Conservation (phyloP, 30 jellyfish, hydroid and myxozoan species). For the Rhopilema esculentum region DNA sequence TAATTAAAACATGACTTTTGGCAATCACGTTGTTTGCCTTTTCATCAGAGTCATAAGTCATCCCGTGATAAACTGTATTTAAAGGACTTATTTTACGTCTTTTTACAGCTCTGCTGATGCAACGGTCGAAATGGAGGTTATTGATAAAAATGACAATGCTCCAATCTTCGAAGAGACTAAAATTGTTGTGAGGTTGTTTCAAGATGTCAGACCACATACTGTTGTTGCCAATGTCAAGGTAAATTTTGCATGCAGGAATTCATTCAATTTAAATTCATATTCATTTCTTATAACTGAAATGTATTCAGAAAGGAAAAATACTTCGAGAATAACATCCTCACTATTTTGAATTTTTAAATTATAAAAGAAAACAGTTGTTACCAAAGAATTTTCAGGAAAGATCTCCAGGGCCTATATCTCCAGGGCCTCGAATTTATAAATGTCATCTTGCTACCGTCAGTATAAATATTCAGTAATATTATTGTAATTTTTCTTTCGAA, state of each 20-base stretch:
- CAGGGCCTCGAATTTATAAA: too few relatives aligned
- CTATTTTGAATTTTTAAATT: too few relatives aligned
- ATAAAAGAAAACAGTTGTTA: too few relatives aligned
- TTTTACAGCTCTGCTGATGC: conserved; percentile 43
- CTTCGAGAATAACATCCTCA: too few relatives aligned
- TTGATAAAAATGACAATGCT: conserved; percentile 57
- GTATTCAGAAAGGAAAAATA: neutral
- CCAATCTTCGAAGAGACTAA: conserved; percentile 59
- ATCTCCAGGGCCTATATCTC: too few relatives aligned
- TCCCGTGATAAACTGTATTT: neutral
- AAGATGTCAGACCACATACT: conserved; percentile 66
- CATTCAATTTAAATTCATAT: neutral
- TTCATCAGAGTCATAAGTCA: neutral
- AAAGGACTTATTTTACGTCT: neutral
- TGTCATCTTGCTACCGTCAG: too few relatives aligned
- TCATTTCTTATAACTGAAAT: neutral
- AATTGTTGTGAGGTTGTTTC: conserved; percentile 59
- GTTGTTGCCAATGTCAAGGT: conserved; percentile 64
- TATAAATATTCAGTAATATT: too few relatives aligned
- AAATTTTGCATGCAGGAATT: neutral
- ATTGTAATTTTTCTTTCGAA: too few relatives aligned
- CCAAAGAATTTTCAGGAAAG: too few relatives aligned
- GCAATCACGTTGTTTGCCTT: neutral
- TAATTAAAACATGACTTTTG: too few relatives aligned
- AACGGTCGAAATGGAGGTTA: conserved; percentile 14